Evolutionary conservation across 2,888 invertebrate species (phyloP).

Genomic region (Tinea trinotella): DNA sequence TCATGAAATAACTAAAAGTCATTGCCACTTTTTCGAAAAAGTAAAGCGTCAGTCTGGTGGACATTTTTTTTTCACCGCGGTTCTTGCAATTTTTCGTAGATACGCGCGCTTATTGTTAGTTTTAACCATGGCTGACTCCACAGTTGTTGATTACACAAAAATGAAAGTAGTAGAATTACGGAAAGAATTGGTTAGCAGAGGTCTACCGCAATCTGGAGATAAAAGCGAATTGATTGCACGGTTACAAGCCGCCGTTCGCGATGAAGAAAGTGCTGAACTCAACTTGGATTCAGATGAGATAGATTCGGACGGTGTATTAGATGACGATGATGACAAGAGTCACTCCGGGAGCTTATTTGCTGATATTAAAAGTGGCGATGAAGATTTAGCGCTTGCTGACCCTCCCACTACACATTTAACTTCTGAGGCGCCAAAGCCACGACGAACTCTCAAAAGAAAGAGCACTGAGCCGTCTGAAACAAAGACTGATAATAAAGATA

Average conservation of each 20-base stretch:
- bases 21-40: no score
- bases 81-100: not conserved
- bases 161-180: slow-evolving; percentile 87
- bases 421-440: slow-evolving; percentile 36
- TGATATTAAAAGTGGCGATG: slow-evolving; percentile 50
- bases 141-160: slow-evolving; percentile 46
- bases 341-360: slow-evolving; percentile 50
- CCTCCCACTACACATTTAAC: slow-evolving; percentile 33
- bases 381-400: slow-evolving; percentile 51
- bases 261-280: slow-evolving; percentile 53
- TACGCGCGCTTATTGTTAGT: slow-evolving; percentile 20
- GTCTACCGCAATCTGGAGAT: slow-evolving; percentile 81
- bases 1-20: no score
- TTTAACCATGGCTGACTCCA: slow-evolving; percentile 33
- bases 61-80: no score
- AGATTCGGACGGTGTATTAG: slow-evolving; percentile 65
- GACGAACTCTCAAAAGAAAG: slow-evolving; percentile 48
- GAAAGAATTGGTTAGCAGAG: slow-evolving; percentile 84
- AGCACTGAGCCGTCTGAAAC: slow-evolving; percentile 36
- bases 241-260: slow-evolving; percentile 73
- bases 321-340: slow-evolving; percentile 70
- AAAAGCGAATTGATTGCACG: slow-evolving; percentile 86
- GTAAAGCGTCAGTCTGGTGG: no score
- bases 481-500: slow-evolving; percentile 57
- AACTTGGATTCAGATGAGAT: slow-evolving; percentile 64